Evolutionary conservation across 2,797 vertebrate genomes (phyloP).

Genomic region (Myotis daubentonii): DNA sequence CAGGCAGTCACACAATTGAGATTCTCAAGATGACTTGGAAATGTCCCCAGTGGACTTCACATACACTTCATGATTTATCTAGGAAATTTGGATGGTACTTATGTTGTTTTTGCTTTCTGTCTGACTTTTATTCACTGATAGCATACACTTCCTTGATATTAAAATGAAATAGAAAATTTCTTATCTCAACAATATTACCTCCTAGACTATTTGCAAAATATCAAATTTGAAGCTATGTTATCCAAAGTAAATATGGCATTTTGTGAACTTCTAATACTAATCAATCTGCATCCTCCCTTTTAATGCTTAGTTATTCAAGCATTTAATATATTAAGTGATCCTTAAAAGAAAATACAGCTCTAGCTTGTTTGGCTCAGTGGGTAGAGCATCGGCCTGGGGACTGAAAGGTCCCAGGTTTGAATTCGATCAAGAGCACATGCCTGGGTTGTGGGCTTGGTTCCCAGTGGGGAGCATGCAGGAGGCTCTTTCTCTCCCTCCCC

Average conservation of each 20-base stretch:
- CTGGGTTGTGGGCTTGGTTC: no score
- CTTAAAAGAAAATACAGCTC: neutral
- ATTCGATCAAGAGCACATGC: no score
- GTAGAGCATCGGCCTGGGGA: no score
- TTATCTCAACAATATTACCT: neutral
- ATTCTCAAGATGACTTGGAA: neutral
- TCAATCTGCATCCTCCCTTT: neutral
- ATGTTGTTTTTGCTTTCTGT: neutral
- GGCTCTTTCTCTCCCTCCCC: no score
- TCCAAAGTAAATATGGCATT: neutral
- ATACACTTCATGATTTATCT: neutral
- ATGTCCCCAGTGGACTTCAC: neutral
- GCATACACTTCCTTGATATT: neutral
- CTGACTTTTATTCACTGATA: neutral
- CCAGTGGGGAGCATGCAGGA: no score
- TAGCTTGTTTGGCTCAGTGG: no score
- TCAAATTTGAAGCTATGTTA: neutral
- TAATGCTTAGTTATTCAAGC: neutral
- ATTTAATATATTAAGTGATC: neutral
- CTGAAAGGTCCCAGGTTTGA: no score
- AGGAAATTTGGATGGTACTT: neutral
- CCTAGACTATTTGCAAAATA: neutral
- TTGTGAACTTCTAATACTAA: neutral
- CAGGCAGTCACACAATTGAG: neutral
- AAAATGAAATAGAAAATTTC: neutral